Base-by-base conservation (phyloP, 2,113 vertebrate genomes). In the Morone saxatilis region DNA sequence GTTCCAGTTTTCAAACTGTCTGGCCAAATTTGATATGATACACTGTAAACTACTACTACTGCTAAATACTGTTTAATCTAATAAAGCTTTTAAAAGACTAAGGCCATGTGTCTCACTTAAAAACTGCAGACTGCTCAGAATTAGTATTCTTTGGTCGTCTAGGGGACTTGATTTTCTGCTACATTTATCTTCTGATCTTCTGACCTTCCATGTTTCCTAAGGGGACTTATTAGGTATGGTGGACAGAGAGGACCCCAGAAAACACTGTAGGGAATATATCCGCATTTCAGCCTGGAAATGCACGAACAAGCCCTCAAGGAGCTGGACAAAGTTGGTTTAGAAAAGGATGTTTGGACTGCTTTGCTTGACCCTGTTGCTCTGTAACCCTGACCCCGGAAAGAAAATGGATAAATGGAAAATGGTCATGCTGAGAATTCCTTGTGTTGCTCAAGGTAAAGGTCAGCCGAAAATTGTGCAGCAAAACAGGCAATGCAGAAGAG, bases 381-480 rank as follows among this genome's bases (percentile, higher is more conserved):
- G 62, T 62, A 71, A 78, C 61, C 54, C 40, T 14, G 73, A 78
- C 47, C 40, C 0, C 31, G 31, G 7, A 8, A 20, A 53, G 53
- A 53, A 71, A 60, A 36, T 22, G 36, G 50, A 61, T 61, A 47
- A 60, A 59, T 38, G 68, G 62, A 70, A 73, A 78, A 53, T 4
- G 71, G 70, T 31, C 66, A 54, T 31, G 78, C 48, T 57, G 74
- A 76, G 56, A 60, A 81, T 65, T 57, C 60, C 10, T 12, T 10
- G 20, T 57, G 53, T n/a, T 20, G 25, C 43, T 60, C 20, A 13
- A 72, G 13, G 40, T 67, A 59, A 87, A 86, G 70, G 65, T 75
- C 63, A 63, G 53, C 36, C 9, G 63, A 43, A 16, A 43, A 56
- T 5, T n/a, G 22, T 13, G 65, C 6, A 14, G 6, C 22, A 45